These are phyloP conservation scores for Eucriotettix oculatus DNA, from an alignment of 2,888 invertebrate genomes.

Conservation along the genomic window DNA sequence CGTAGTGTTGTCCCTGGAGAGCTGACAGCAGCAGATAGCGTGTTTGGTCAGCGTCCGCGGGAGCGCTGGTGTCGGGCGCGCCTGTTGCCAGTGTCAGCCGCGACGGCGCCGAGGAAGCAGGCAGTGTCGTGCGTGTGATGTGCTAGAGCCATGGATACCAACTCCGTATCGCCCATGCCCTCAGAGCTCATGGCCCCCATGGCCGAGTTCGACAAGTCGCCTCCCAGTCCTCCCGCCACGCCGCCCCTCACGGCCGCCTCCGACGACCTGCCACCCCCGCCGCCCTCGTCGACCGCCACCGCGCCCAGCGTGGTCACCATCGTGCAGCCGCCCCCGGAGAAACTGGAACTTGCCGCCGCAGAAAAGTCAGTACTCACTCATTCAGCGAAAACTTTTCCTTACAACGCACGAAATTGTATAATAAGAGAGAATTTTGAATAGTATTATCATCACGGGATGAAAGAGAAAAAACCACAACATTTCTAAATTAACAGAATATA, in stretches of 20 bases:
- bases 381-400: no score
- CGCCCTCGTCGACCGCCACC: conserved; percentile 32
- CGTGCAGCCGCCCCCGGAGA: neutral
- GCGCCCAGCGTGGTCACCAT: conserved; percentile 6
- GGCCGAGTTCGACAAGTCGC: conserved; percentile 53
- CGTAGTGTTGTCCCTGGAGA: neutral
- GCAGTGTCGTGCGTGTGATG: neutral
- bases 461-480: no score
- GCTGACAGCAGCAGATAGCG: no score
- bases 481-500: no score
- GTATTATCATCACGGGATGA: no score
- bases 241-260: conserved; percentile 33
- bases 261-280: conserved; percentile 47
- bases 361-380: neutral
- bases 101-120: neutral
- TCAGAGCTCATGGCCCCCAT: conserved; percentile 38
- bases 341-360: neutral
- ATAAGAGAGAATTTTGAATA: no score
- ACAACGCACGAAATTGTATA: no score
- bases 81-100: neutral
- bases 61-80: neutral
- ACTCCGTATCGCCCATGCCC: conserved; percentile 51
- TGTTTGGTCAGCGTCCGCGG: neutral
- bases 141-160: conserved; percentile 38
- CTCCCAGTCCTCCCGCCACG: conserved; percentile 44